Evolutionary conservation across 2,797 vertebrate species (phyloP).

Genomic region (Lindbergichthys nudifrons): DNA sequence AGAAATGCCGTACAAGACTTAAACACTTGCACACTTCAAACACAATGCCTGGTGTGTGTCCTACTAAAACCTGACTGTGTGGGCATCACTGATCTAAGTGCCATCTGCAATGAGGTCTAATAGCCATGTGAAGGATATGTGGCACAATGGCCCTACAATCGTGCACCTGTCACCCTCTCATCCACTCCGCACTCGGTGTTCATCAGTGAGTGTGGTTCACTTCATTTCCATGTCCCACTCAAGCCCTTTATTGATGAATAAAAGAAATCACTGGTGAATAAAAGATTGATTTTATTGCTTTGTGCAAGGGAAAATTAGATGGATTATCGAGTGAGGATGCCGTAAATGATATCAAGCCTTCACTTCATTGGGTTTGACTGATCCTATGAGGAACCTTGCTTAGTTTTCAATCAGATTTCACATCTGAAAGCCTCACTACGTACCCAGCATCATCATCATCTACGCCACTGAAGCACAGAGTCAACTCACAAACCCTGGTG

Average conservation of each 20-base stretch:
- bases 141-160: constrained; percentile 57
- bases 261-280: constrained; percentile 62
- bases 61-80: constrained; percentile 22
- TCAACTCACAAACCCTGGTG: constrained; percentile 24
- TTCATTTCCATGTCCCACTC: constrained; percentile 71
- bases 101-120: constrained; percentile 56
- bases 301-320: constrained; percentile 68
- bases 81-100: constrained; percentile 26
- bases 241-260: constrained; percentile 70
- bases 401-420: constrained; percentile 69
- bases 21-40: constrained; percentile 45
- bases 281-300: constrained; percentile 70
- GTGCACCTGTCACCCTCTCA: constrained; percentile 64
- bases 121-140: constrained; percentile 49
- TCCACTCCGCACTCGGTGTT: constrained; percentile 49
- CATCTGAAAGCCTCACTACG: constrained; percentile 59
- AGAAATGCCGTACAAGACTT: constrained; percentile 53
- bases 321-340: constrained; percentile 64
- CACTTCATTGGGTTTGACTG: constrained; percentile 72
- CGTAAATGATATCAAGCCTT: constrained; percentile 62
- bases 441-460: constrained; percentile 47
- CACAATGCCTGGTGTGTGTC: constrained; percentile 16
- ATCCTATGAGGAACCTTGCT: constrained; percentile 52
- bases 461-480: constrained; percentile 53
- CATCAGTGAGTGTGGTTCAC: constrained; percentile 60